Conservation (phyloP, 2,888 invertebrate genomes). For the Himalopsyche tibetana region DNA sequence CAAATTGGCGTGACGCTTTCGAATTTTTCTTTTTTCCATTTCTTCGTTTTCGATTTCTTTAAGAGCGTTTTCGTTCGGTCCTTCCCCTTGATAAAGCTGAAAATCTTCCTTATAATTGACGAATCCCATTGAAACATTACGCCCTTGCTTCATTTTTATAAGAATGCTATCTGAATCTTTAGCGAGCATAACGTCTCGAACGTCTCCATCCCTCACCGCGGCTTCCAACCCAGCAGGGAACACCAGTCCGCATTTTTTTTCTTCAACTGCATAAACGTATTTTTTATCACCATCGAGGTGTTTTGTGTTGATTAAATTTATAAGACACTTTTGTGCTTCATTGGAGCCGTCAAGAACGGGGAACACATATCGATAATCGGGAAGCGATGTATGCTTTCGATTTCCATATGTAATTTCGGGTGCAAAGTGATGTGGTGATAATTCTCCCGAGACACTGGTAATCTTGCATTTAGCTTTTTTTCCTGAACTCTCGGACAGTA, state of each 20-base stretch:
- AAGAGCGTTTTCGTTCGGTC: conserved; percentile 81
- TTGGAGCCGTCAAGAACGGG: conserved; percentile 83
- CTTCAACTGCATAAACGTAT: conserved; percentile 86
- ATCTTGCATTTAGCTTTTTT: conserved; percentile 79
- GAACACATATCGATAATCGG: conserved; percentile 85
- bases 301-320: conserved; percentile 80
- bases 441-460: conserved; percentile 80
- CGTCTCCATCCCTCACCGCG: conserved; percentile 86
- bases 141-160: conserved; percentile 84
- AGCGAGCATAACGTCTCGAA: conserved; percentile 86
- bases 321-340: conserved; percentile 80
- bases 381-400: conserved; percentile 81
- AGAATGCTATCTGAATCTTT: conserved; percentile 86
- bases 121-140: conserved; percentile 85
- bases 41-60: conserved; percentile 79
- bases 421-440: conserved; percentile 79
- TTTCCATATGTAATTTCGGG: conserved; percentile 81
- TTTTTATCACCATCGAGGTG: conserved; percentile 78
- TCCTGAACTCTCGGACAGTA: conserved; percentile 76
- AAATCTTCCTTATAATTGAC: conserved; percentile 78
- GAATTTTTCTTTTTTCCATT: conserved; percentile 76
- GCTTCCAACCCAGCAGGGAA: conserved; percentile 85
- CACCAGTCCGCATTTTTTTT: conserved; percentile 85
- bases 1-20: conserved; percentile 80
- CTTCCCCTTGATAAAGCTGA: conserved; percentile 84